Conservation (phyloP, 1,140 invertebrate genomes). For the Leptestheria dahalacensis region DNA sequence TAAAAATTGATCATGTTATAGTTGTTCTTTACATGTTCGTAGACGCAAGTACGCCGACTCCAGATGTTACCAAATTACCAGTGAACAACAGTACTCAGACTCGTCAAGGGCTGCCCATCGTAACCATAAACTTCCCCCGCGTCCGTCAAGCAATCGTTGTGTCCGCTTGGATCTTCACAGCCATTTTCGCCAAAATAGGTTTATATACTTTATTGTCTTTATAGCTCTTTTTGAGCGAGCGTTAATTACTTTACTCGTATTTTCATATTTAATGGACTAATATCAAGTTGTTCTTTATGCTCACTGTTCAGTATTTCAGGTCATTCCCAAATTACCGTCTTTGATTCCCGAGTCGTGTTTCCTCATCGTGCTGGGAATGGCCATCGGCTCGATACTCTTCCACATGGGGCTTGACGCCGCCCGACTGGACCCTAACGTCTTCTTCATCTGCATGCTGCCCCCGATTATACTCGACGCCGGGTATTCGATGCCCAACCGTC, state of each 20-base stretch:
- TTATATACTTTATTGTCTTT: not conserved
- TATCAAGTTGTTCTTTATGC: conserved; percentile 16
- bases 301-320: conserved; percentile 69
- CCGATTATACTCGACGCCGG: conserved; percentile 94
- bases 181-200: conserved; percentile 89
- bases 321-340: conserved; percentile 68
- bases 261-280: too few relatives aligned
- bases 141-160: conserved; percentile 86
- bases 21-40: too few relatives aligned
- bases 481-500: conserved; percentile 91
- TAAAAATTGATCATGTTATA: too few relatives aligned
- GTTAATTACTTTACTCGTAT: too few relatives aligned
- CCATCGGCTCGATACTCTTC: conserved; percentile 62
- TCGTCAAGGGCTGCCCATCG: conserved; percentile 35
- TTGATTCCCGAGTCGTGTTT: conserved; percentile 93
- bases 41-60: too few relatives aligned
- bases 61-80: too few relatives aligned
- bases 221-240: too few relatives aligned
- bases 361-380: conserved; percentile 83
- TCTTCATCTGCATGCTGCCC: conserved; percentile 91
- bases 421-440: conserved; percentile 78
- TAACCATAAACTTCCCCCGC: conserved; percentile 67
- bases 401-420: conserved; percentile 55
- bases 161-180: conserved; percentile 83
- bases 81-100: too few relatives aligned